A percentile compares a stretch with the other conserved stretches of the same genome.
Conservation (phyloP, 2,113 vertebrate species). For the Ellobius talpinus region DNA sequence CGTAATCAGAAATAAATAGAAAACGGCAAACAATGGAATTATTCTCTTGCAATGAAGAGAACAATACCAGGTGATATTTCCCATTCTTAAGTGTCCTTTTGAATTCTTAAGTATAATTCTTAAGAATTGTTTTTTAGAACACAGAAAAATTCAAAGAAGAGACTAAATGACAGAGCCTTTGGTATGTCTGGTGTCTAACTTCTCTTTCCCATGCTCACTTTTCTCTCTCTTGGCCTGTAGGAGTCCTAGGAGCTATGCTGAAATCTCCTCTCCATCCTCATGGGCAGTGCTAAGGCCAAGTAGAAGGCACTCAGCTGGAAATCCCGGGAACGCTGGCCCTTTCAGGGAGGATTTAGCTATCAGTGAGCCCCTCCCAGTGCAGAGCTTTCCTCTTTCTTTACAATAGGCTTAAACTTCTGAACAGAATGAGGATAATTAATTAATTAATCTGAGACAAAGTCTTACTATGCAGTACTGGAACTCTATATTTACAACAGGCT, state of each 20-base stretch:
- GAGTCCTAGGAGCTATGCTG: not conserved
- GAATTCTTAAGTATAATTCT: not conserved
- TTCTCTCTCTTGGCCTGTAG: not conserved
- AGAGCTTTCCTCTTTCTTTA: conserved; percentile 11
- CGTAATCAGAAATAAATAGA: not conserved
- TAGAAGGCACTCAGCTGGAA: not conserved
- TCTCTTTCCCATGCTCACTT: not conserved
- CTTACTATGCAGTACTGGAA: not conserved
- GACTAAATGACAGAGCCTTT: not conserved
- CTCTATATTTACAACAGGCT: not conserved
- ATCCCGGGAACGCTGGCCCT: not conserved
- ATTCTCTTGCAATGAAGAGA: conserved; percentile 41
- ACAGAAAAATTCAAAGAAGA: not conserved
- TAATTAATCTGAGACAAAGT: not conserved
- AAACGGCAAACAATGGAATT: not conserved
- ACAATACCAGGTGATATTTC: conserved; percentile 34
- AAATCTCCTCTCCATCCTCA: not conserved
- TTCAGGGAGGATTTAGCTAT: not conserved
- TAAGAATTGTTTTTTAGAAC: conserved; percentile 17
- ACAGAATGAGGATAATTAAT: not conserved
- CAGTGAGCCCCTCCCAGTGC: not conserved
- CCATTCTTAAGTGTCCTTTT: not conserved
- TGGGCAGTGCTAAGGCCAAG: not conserved
- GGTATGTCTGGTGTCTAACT: not conserved
- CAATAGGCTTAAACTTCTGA: not conserved